Evolutionary conservation across 1,140 invertebrate genomes (phyloP).

Genomic region (Leucophenga varia): DNA sequence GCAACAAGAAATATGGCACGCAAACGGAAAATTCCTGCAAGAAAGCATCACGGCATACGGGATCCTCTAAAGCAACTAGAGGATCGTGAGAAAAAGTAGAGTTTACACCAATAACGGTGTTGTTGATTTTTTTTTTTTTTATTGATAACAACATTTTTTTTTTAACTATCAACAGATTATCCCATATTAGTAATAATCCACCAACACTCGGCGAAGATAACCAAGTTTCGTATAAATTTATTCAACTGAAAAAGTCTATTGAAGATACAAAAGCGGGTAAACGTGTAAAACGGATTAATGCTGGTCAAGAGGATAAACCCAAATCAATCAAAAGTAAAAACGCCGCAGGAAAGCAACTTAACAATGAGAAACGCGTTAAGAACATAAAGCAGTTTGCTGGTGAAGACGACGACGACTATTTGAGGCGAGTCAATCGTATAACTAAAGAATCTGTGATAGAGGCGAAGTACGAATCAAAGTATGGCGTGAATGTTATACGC

Average conservation of each 20-base stretch:
- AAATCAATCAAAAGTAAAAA: constrained; percentile 18
- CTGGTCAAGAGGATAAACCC: constrained; percentile 39
- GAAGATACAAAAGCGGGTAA: constrained; percentile 43
- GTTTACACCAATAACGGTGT: background rate
- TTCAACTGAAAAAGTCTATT: constrained; percentile 39
- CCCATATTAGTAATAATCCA: constrained; percentile 49
- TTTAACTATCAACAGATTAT: constrained; percentile 25
- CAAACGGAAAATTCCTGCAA: constrained; percentile 50
- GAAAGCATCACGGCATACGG: constrained; percentile 52
- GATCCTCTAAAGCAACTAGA: constrained; percentile 52
- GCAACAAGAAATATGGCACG: constrained; percentile 30
- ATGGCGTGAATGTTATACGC: constrained; percentile 59
- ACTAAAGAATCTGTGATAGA: constrained; percentile 59
- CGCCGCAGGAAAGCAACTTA: background rate
- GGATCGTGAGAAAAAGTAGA: constrained; percentile 39
- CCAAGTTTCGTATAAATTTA: constrained; percentile 41
- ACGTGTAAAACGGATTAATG: constrained; percentile 26
- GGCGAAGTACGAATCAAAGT: constrained; percentile 62
- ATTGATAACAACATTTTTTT: background rate
- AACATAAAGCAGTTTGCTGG: constrained; percentile 54
- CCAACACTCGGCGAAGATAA: constrained; percentile 41
- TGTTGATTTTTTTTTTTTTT: no score
- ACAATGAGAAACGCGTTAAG: constrained; percentile 8
- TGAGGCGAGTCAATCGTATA: constrained; percentile 58
- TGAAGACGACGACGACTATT: constrained; percentile 58